Percentiles rank a stretch among this genome's conserved stretches.
Conservation (phyloP, 2,113 vertebrate genomes). For the Oreotrochilus melanogaster region DNA sequence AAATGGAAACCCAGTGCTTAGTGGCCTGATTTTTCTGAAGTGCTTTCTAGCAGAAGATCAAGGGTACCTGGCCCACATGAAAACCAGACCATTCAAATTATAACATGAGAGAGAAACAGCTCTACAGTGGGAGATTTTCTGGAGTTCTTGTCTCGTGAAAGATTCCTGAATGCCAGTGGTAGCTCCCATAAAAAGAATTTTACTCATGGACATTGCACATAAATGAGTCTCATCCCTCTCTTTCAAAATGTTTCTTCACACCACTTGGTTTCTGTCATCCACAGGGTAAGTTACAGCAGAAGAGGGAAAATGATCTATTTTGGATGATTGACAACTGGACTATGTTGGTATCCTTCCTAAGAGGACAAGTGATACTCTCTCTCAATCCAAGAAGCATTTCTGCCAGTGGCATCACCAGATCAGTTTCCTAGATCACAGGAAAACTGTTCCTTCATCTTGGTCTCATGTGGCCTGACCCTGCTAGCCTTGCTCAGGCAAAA, state of each 20-base stretch:
- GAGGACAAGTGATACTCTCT: neutral
- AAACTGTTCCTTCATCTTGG: neutral
- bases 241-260: neutral
- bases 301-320: neutral
- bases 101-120: neutral
- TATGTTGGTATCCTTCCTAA: neutral
- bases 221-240: neutral
- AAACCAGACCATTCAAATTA: neutral
- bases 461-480: neutral
- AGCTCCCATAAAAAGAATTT: neutral
- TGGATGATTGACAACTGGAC: neutral
- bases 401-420: neutral
- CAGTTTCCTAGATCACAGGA: conserved; percentile 28
- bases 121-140: neutral
- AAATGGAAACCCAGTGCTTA: neutral
- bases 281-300: neutral
- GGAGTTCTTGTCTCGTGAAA: neutral
- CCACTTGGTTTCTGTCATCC: conserved; percentile 18
- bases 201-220: neutral
- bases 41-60: neutral
- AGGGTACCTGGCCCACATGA: neutral
- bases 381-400: neutral
- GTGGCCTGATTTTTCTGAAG: neutral
- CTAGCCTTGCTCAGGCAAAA: neutral
- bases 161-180: neutral